phyloP scores from a whole-genome alignment of 1,140 invertebrate species.

The Temnothorax curvispinosus region DNA sequence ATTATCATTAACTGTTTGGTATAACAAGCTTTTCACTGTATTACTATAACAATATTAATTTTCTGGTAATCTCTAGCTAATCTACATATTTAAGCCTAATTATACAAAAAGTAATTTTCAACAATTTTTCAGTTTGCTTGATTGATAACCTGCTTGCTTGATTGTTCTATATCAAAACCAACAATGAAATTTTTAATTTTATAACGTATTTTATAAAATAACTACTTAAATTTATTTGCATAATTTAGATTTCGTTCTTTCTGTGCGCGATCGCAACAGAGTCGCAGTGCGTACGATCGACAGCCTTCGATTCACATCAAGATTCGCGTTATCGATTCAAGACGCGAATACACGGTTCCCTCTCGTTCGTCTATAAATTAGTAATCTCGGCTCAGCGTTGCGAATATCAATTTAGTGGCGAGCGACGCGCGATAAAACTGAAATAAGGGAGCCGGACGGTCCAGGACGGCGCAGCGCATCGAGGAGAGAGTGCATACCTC shows the following conservation, averaged over 20 bases:
- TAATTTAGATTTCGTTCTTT: background rate
- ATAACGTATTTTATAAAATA: no score
- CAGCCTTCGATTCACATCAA: background rate
- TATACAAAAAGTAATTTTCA: background rate
- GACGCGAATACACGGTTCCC: slow-evolving; percentile 1
- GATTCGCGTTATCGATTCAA: slow-evolving; percentile 6
- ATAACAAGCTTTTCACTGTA: background rate
- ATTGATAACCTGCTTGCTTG: background rate
- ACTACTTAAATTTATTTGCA: no score
- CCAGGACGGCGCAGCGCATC: slow-evolving; percentile 44
- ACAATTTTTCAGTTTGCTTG: background rate
- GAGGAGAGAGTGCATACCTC: slow-evolving; percentile 57
- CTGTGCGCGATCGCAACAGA: background rate
- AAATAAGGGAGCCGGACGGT: slow-evolving; percentile 48
- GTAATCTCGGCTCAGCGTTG: slow-evolving; percentile 22
- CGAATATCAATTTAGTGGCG: slow-evolving; percentile 54
- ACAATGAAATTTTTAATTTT: background rate
- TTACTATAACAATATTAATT: background rate
- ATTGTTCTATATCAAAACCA: background rate
- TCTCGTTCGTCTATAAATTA: slow-evolving; percentile 27
- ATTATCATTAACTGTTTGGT: background rate
- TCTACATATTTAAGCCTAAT: background rate
- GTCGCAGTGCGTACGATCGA: background rate
- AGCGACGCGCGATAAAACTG: slow-evolving; percentile 54
- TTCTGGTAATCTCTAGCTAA: background rate